These are phyloP conservation scores for Nylanderia fulva DNA, from an alignment of 1,140 invertebrate species.

Conservation along the genomic window DNA sequence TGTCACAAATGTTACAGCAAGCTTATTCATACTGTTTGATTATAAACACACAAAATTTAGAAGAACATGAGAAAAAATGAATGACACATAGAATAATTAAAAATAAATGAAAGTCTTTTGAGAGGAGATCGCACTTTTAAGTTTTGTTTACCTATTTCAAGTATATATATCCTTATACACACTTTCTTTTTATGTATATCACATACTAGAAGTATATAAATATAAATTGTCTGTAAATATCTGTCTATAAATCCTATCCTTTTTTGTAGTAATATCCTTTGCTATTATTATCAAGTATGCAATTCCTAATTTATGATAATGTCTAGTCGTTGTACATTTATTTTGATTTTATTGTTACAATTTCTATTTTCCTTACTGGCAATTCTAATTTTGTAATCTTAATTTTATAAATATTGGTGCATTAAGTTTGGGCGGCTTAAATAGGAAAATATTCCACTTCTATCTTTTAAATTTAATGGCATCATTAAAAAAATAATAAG, in stretches of 20 bases:
- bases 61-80: slow-evolving; percentile 54
- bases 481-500: slow-evolving; percentile 38
- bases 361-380: neutral
- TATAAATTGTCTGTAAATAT: slow-evolving; percentile 43
- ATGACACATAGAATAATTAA: slow-evolving; percentile 24
- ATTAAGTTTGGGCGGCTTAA: slow-evolving; percentile 21
- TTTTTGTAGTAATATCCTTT: slow-evolving; percentile 14
- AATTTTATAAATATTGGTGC: slow-evolving; percentile 19
- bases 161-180: slow-evolving; percentile 35
- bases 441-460: neutral
- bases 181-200: neutral
- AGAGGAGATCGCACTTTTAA: slow-evolving; percentile 6
- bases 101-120: slow-evolving; percentile 44
- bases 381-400: neutral
- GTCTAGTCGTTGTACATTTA: slow-evolving; percentile 4
- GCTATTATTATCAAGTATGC: slow-evolving; percentile 1
- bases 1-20: slow-evolving; percentile 5
- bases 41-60: slow-evolving; percentile 51
- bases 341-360: slow-evolving; percentile 39
- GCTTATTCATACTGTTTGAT: slow-evolving; percentile 31
- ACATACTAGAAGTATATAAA: slow-evolving; percentile 35
- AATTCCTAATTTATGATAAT: slow-evolving; percentile 9
- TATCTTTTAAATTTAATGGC: slow-evolving; percentile 33
- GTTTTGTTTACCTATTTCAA: slow-evolving; percentile 14
- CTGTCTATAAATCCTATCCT: slow-evolving; percentile 20